phyloP scores from a whole-genome alignment of 1,140 invertebrate species.

The Drosophila sechellia region DNA sequence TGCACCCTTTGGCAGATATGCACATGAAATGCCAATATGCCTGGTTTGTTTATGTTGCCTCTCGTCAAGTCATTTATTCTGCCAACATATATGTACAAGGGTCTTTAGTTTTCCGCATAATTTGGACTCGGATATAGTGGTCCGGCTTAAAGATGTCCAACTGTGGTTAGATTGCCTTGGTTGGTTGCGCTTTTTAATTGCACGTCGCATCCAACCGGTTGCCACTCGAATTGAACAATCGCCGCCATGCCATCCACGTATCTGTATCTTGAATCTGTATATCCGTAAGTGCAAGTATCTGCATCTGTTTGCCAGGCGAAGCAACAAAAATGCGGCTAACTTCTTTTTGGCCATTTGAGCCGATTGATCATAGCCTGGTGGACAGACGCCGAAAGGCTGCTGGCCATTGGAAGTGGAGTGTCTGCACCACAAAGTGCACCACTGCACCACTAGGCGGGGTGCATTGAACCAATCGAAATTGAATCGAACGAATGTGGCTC shows the following conservation, averaged over 20 bases:
- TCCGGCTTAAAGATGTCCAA: not conserved
- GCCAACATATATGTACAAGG: no score
- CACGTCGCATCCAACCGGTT: conserved; percentile 62
- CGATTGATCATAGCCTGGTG: conserved; percentile 36
- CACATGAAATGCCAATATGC: no score
- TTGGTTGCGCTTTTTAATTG: conserved; percentile 71
- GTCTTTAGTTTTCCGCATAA: no score
- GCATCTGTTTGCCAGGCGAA: conserved; percentile 24
- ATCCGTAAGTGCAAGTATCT: conserved; percentile 46
- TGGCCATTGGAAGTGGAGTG: conserved; percentile 15
- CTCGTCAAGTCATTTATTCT: no score
- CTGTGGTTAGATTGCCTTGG: conserved; percentile 39
- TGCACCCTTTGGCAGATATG: not conserved
- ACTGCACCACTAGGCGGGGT: conserved; percentile 28
- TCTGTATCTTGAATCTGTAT: conserved; percentile 48
- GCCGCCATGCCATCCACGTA: conserved; percentile 54
- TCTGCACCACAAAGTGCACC: conserved; percentile 15
- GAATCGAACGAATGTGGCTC: conserved; percentile 67
- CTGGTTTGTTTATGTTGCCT: no score
- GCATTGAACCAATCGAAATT: conserved; percentile 52
- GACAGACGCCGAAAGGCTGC: conserved; percentile 45
- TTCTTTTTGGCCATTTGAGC: conserved; percentile 62
- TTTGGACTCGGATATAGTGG: no score
- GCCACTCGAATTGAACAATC: conserved; percentile 67
- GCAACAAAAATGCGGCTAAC: conserved; percentile 55